Conservation (phyloP, 2,113 vertebrate genomes). For the Phylloscopus trochilus region DNA sequence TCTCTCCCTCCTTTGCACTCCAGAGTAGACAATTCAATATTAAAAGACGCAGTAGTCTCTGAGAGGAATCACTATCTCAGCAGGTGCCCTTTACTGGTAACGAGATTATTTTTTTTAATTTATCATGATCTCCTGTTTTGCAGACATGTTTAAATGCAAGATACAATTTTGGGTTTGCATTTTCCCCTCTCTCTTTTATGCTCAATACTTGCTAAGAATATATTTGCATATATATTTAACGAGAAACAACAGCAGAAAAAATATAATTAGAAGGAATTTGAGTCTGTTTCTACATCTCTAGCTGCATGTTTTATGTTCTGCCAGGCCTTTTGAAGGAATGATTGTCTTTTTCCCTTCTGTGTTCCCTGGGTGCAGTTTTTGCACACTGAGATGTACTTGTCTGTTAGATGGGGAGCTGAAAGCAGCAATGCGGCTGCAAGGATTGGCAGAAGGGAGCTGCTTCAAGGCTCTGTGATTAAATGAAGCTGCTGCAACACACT, state of each 20-base stretch:
- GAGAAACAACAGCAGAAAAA: background rate
- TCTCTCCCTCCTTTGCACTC: background rate
- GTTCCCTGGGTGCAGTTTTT: background rate
- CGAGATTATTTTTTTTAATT: background rate
- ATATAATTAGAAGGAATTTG: background rate
- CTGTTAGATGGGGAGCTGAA: background rate
- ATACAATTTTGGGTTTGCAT: background rate
- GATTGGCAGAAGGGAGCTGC: constrained; percentile 47
- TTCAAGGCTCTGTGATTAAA: constrained; percentile 21
- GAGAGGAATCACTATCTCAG: constrained; percentile 5
- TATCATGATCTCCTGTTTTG: background rate
- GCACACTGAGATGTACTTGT: background rate
- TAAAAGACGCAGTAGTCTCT: background rate
- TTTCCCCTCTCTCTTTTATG: background rate
- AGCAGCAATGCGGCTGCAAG: constrained; percentile 53
- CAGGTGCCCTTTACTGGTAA: constrained; percentile 18
- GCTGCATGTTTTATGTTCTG: background rate
- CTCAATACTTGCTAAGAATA: background rate
- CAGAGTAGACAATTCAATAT: background rate
- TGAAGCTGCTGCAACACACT: constrained; percentile 30
- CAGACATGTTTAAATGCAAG: background rate
- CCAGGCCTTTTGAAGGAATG: background rate
- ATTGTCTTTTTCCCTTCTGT: background rate
- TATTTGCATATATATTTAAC: background rate
- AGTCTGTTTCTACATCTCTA: background rate